Evolutionary conservation across 2,888 invertebrate species (phyloP), one percentile per base, ranked within the genome.

Genomic region (Ferrisia virgata): DNA sequence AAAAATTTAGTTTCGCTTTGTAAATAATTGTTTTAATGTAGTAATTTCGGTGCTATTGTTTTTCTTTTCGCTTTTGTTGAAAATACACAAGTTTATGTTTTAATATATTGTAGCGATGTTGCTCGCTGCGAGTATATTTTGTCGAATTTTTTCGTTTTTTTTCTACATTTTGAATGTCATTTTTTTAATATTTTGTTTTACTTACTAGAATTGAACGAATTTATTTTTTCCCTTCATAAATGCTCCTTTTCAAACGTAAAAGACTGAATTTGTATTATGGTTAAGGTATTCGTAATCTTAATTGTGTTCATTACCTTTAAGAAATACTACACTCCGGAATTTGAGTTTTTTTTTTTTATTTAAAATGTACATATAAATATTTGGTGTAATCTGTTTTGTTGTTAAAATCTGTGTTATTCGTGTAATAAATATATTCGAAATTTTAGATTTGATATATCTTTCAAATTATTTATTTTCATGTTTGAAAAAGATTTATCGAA

Each of bases 21-120:
- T 72, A 72, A 31, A 72, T 72, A 72, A 72, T 72, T 72, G 72
- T 72, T 72, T 72, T 72, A 72, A 33, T 72, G 33, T 72, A 72
- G 36, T 72, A 72, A 72, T 36, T 36, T 31, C 72, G 72, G 72
- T 72, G 72, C 72, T 72, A 72, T 72, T 72, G 72, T 72, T 72
- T 72, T 72, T 72, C 18, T 72, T 72, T 72, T 72, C 18, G 31
- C 72, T 72, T 72, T 72, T 72, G 72, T 72, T 72, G 36, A 33
- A 72, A 36, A 33, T 72, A 36, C 13, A 53, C 72, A n/a, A 33
- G 72, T 72, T 33, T 72, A 53, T 22, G 53, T 53, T 53, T 53
- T 53, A 22, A 53, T 53, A 22, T 53, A 22, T 5, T 2, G 53
- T 53, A 53, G 22, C 43, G n/a, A 43, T 28, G 64, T 28, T n/a